phyloP scores from a whole-genome alignment of 2,113 vertebrate genomes.

The Microcebus griseorufus region DNA sequence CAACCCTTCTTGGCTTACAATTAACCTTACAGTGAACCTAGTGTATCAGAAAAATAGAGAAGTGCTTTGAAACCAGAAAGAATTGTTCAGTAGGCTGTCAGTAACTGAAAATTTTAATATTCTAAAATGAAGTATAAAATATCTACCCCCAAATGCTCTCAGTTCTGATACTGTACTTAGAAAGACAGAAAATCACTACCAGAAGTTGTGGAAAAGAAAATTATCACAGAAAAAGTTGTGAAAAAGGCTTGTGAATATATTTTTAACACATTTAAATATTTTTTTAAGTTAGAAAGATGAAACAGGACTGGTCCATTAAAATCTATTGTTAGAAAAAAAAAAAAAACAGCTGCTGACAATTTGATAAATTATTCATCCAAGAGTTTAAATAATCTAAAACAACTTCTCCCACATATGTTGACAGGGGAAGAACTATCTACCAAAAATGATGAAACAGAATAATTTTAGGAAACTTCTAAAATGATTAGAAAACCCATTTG shows the following conservation, averaged over 20 bases:
- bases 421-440: slow-evolving; percentile 65
- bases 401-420: slow-evolving; percentile 71
- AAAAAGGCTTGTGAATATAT: slow-evolving; percentile 43
- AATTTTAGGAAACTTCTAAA: slow-evolving; percentile 74
- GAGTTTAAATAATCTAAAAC: slow-evolving; percentile 68
- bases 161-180: neutral
- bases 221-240: neutral
- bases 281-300: slow-evolving; percentile 57
- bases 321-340: slow-evolving; percentile 71
- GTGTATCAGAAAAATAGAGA: neutral
- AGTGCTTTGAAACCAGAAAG: neutral
- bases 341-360: slow-evolving; percentile 73
- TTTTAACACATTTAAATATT: slow-evolving; percentile 53
- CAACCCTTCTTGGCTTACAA: neutral
- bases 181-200: neutral
- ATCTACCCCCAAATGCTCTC: neutral
- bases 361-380: slow-evolving; percentile 83
- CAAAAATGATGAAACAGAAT: slow-evolving; percentile 71
- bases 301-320: slow-evolving; percentile 62
- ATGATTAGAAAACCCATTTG: slow-evolving; percentile 60
- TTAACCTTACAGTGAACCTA: neutral
- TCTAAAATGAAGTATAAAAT: slow-evolving; percentile 50
- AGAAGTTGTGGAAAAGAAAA: slow-evolving; percentile 16
- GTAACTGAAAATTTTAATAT: slow-evolving; percentile 53
- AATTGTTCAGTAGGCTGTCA: neutral